These are phyloP conservation scores for Drosophila simulans DNA, from an alignment of 1,140 invertebrate genomes.

Conservation along the genomic window DNA sequence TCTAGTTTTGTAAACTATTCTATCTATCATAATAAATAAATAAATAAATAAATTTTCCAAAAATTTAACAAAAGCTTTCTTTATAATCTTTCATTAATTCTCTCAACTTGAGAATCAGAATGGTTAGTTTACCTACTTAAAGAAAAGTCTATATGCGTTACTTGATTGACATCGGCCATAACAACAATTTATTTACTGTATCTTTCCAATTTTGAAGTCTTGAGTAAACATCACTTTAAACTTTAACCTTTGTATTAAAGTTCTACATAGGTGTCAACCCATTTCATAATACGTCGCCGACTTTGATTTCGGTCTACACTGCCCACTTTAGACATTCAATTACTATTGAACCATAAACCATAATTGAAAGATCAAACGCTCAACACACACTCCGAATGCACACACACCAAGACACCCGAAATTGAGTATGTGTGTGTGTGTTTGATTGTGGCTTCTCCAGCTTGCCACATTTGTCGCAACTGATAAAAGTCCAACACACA, in stretches of 20 bases:
- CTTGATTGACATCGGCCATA: too few relatives aligned
- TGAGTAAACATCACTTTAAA: neutral
- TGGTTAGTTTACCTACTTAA: too few relatives aligned
- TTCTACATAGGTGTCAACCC: neutral
- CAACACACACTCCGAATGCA: slow-evolving; percentile 18
- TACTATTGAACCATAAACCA: slow-evolving; percentile 76
- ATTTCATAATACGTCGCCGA: slow-evolving; percentile 3
- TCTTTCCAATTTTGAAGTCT: neutral
- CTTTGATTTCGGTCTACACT: slow-evolving; percentile 39
- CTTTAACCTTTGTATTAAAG: neutral
- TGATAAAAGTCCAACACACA: slow-evolving; percentile 50
- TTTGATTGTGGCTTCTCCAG: slow-evolving; percentile 22
- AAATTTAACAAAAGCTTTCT: too few relatives aligned
- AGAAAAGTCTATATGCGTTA: too few relatives aligned
- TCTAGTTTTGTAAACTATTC: too few relatives aligned
- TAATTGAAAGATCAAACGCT: slow-evolving; percentile 79
- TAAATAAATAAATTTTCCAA: too few relatives aligned
- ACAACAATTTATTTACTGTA: too few relatives aligned
- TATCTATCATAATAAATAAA: too few relatives aligned
- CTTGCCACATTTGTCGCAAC: slow-evolving; percentile 65
- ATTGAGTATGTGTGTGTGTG: slow-evolving; percentile 1
- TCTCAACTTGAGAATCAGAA: too few relatives aligned
- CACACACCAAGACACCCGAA: slow-evolving; percentile 2
- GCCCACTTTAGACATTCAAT: slow-evolving; percentile 68
- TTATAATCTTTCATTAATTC: too few relatives aligned